Evolutionary conservation across 2,113 vertebrate species (phyloP).

Genomic region (Cyphomyrus discorhynchus): DNA sequence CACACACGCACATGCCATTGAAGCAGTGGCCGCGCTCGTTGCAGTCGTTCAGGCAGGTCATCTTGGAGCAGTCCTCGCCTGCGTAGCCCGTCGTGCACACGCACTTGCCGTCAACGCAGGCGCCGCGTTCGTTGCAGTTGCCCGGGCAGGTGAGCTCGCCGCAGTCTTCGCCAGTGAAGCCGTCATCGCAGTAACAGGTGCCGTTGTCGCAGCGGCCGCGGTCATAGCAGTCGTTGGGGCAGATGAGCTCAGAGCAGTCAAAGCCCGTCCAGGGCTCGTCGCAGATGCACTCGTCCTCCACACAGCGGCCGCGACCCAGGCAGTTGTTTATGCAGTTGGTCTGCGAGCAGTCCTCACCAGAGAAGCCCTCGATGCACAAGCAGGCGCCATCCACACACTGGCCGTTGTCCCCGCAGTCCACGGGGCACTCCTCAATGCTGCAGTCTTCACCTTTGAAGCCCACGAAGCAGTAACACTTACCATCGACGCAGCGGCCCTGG

Average conservation of each 20-base stretch:
- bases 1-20: slow-evolving; percentile 73
- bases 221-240: slow-evolving; percentile 91
- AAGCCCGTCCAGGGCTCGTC: slow-evolving; percentile 83
- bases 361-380: slow-evolving; percentile 77
- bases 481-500: slow-evolving; percentile 82
- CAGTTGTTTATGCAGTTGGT: slow-evolving; percentile 85
- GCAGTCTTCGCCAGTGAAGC: slow-evolving; percentile 83
- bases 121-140: slow-evolving; percentile 70
- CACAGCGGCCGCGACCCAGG: slow-evolving; percentile 73
- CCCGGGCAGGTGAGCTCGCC: slow-evolving; percentile 70
- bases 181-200: slow-evolving; percentile 82
- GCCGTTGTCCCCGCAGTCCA: slow-evolving; percentile 74
- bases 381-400: slow-evolving; percentile 74
- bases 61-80: slow-evolving; percentile 76
- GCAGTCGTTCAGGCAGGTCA: slow-evolving; percentile 76
- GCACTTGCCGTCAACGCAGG: slow-evolving; percentile 76
- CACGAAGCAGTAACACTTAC: slow-evolving; percentile 82
- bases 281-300: slow-evolving; percentile 81
- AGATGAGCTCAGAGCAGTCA: slow-evolving; percentile 88
- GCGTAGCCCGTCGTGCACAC: slow-evolving; percentile 72
- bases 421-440: slow-evolving; percentile 68
- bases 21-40: slow-evolving; percentile 74
- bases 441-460: slow-evolving; percentile 80
- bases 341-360: slow-evolving; percentile 72
- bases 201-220: slow-evolving; percentile 88